A percentile compares a stretch with the other conserved stretches of the same genome.
phyloP scores from a whole-genome alignment of 2,888 invertebrate species.

The Platycheirus rosarum region DNA sequence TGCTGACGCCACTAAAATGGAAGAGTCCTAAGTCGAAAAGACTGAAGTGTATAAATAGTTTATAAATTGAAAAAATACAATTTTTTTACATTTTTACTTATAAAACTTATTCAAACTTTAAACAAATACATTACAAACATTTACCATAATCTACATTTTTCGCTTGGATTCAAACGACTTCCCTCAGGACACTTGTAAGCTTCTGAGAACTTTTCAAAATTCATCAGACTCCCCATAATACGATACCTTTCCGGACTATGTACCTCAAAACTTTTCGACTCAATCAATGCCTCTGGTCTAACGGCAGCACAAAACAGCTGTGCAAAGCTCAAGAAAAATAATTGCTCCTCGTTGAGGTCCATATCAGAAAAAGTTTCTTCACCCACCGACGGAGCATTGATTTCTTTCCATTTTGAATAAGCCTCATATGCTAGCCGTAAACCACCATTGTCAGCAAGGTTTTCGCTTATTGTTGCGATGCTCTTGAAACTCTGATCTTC shows the following conservation, averaged over 20 bases:
- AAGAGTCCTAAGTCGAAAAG: too few species aligned
- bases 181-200: slow-evolving; percentile 65
- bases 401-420: slow-evolving; percentile 70
- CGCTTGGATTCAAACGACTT: slow-evolving; percentile 48
- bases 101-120: too few species aligned
- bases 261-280: slow-evolving; percentile 47
- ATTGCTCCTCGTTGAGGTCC: slow-evolving; percentile 65
- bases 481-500: slow-evolving; percentile 67
- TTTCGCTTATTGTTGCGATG: slow-evolving; percentile 66
- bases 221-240: slow-evolving; percentile 67
- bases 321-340: slow-evolving; percentile 75
- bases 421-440: slow-evolving; percentile 73
- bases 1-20: too few species aligned
- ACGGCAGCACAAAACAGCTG: slow-evolving; percentile 74
- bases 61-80: too few species aligned
- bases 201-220: slow-evolving; percentile 70
- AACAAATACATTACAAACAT: background rate
- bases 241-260: slow-evolving; percentile 73
- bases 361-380: slow-evolving; percentile 60
- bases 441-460: slow-evolving; percentile 75
- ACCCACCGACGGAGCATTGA: slow-evolving; percentile 1
- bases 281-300: slow-evolving; percentile 63
- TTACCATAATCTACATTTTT: slow-evolving; percentile 61
- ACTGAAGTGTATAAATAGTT: too few species aligned
- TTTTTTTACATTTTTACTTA: too few species aligned